Percentiles rank a stretch among this genome's conserved stretches.
Evolutionary conservation across 30 jellyfish, hydroid and myxozoan genomes (phyloP).

Genomic region (Cassiopea xamachana): DNA sequence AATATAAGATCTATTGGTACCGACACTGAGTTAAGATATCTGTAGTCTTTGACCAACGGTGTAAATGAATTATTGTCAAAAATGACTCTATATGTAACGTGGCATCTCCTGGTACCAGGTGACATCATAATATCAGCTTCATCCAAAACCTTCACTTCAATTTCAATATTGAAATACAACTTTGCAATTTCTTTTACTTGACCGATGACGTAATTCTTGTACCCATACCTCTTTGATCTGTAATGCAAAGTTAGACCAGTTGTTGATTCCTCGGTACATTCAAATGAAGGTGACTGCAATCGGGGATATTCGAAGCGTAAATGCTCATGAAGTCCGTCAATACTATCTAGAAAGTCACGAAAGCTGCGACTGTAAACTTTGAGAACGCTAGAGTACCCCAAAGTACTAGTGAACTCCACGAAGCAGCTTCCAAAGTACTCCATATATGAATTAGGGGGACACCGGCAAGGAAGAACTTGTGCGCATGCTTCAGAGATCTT

Average conservation of each 20-base stretch:
- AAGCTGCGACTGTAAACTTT: constrained; percentile 63
- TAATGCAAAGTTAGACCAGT: constrained; percentile 69
- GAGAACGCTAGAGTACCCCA: constrained; percentile 60
- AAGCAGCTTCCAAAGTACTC: constrained; percentile 70
- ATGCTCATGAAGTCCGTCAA: constrained; percentile 76
- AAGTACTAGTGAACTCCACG: constrained; percentile 43
- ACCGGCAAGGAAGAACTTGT: constrained; percentile 36
- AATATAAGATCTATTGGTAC: constrained; percentile 60
- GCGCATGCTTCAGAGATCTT: constrained; percentile 66
- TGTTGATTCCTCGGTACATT: constrained; percentile 63
- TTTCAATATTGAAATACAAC: constrained; percentile 46
- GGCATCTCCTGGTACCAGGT: constrained; percentile 19
- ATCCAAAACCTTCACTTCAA: constrained; percentile 37
- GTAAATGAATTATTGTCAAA: constrained; percentile 47
- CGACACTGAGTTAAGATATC: constrained; percentile 10
- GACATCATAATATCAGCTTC: constrained; percentile 31
- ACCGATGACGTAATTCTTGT: constrained; percentile 70
- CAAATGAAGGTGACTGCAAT: constrained; percentile 66
- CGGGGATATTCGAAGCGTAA: constrained; percentile 62
- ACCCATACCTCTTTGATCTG: constrained; percentile 68
- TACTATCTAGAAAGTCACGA: constrained; percentile 60
- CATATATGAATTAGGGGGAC: constrained; percentile 39
- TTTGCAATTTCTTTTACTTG: constrained; percentile 62
- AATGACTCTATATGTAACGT: constrained; percentile 54
- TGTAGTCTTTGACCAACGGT: constrained; percentile 43